Base-by-base conservation (phyloP, 2,797 vertebrate species). In the Gastrophryne carolinensis region DNA sequence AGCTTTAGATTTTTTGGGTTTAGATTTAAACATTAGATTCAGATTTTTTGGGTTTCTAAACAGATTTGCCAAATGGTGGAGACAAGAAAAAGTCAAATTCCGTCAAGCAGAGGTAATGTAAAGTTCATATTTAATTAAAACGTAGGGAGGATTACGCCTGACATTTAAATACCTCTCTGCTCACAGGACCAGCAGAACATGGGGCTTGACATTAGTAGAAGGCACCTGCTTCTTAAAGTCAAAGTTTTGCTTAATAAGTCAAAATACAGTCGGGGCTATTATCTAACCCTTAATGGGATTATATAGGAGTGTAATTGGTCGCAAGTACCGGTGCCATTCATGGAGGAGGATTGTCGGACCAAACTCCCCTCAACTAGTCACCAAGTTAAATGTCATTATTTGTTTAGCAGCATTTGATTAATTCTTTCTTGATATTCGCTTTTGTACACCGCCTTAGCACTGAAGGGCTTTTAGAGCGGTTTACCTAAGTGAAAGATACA, bases 111-210 rank as follows among this genome's bases (percentile, higher is more conserved):
- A 58, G 75, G 67, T 77, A 77, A 77, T 77, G 67, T 77, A 77
- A 77, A 77, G 75, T 77, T 77, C 75, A 77, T 15, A 71, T 72
- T 71, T 77, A 77, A 77, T 77, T 77, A 71, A 77, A 70, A 77
- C 71, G 60, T 50, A 72, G 49, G 19, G 37, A 65, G 67, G 75
- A 77, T 77, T 77, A 77, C n/a, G 67, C 39, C 58, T 77, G 75
- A 77, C 75, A 77, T 77, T 77, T 77, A 71, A 71, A 71, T 77
- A 71, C 49, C 21, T 71, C 50, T 71, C 57, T 71, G 39, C 58
- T 77, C 75, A 71, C 52, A 70, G 71, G 75, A 71, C 67, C 58
- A n/a, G 67, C 50, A 49, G 50, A 71, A 71, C 75, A 77, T 72
- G 11, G 67, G 52, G 58, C 75, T 44, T 77, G 75, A 77, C 75